phyloP scores from a whole-genome alignment of 2,797 vertebrate genomes.

The Galago senegalensis region DNA sequence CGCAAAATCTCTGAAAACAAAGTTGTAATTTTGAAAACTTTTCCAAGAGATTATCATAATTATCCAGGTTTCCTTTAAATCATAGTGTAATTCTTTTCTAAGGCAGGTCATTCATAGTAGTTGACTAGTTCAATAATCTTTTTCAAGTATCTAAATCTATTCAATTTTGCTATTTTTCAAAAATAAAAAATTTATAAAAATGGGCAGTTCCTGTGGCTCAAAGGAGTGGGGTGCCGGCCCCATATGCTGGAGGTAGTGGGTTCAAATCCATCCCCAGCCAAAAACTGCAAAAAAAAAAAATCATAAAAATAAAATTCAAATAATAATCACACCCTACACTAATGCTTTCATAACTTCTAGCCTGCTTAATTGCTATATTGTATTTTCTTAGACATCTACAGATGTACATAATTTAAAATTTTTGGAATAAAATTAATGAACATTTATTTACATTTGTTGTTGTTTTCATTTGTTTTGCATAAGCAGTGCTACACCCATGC shows the following conservation, averaged over 20 bases:
- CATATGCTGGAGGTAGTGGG: too few relatives aligned
- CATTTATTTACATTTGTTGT: constrained; percentile 48
- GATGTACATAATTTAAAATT: constrained; percentile 59
- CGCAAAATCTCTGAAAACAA: constrained; percentile 33
- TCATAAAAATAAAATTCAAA: background rate
- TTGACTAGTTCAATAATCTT: background rate
- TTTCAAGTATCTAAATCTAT: rapidly evolving
- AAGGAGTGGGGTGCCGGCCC: too few relatives aligned
- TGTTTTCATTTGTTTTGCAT: constrained; percentile 61
- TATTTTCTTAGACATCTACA: constrained; percentile 72
- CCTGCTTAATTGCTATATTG: constrained; percentile 66
- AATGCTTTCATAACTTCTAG: constrained; percentile 63
- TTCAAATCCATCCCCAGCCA: too few relatives aligned
- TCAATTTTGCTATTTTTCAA: background rate
- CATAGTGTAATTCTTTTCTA: constrained; percentile 23
- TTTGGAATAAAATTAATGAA: constrained; percentile 67
- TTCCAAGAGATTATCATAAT: background rate
- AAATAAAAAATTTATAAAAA: background rate
- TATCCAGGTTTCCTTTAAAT: background rate
- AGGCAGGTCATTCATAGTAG: background rate
- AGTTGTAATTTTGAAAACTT: background rate
- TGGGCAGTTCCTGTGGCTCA: background rate
- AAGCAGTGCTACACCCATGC: constrained; percentile 53
- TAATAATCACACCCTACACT: constrained; percentile 5
- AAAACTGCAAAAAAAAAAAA: background rate